Conservation (phyloP, 2,113 vertebrate genomes). For the Tursiops truncatus region DNA sequence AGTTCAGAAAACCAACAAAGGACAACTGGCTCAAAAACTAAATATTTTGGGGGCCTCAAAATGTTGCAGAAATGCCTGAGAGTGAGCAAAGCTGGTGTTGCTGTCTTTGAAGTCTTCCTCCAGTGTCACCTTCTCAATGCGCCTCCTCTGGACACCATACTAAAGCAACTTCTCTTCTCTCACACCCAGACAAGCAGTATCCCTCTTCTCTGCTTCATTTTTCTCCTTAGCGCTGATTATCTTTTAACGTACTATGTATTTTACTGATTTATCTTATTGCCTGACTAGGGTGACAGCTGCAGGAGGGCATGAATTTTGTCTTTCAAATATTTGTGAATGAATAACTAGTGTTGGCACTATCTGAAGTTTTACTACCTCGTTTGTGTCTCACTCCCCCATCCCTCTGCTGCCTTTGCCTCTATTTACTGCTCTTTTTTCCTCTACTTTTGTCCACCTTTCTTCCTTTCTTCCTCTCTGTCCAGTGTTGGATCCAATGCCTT, state of each 20-base stretch:
- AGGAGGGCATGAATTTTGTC: background rate
- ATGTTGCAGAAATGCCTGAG: background rate
- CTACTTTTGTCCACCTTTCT: background rate
- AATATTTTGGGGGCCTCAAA: background rate
- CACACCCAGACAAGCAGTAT: rapidly evolving
- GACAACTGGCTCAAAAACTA: background rate
- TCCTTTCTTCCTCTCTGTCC: background rate
- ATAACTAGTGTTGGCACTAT: background rate
- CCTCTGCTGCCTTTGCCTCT: background rate
- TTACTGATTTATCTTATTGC: background rate
- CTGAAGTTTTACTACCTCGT: background rate
- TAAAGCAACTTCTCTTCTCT: background rate
- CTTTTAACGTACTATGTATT: background rate
- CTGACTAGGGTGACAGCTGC: background rate
- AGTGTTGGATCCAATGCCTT: background rate
- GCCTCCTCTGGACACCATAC: background rate
- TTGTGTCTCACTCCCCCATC: background rate
- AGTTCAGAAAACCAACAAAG: background rate
- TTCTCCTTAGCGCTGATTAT: background rate
- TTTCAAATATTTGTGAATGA: background rate
- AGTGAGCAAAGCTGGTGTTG: background rate
- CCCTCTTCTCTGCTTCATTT: background rate
- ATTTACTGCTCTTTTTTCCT: background rate
- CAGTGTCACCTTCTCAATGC: background rate
- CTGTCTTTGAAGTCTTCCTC: background rate